phyloP scores from a whole-genome alignment of 1,140 invertebrate genomes.

The Drosophila varians region DNA sequence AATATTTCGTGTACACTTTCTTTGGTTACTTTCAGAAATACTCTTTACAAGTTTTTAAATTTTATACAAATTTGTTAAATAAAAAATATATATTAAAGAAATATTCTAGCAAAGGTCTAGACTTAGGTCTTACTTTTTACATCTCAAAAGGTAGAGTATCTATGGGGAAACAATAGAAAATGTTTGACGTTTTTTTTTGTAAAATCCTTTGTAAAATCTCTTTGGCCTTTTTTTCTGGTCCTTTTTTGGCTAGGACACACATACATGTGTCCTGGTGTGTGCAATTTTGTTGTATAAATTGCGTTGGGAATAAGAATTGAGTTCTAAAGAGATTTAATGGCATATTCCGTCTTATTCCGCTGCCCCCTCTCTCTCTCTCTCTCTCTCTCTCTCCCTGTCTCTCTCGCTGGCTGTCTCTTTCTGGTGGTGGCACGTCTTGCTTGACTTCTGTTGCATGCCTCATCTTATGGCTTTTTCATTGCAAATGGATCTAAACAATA shows the following conservation, averaged over 20 bases:
- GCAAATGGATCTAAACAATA: conserved; percentile 48
- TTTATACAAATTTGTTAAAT: too few species aligned
- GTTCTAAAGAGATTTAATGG: conserved; percentile 83
- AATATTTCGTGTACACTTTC: conserved; percentile 28
- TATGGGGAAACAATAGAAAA: not conserved
- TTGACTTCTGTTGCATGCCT: conserved; percentile 24
- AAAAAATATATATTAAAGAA: not conserved
- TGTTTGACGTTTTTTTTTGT: not conserved
- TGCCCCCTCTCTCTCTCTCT: conserved; percentile 17
- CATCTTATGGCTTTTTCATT: conserved; percentile 3
- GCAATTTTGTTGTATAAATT: conserved; percentile 81
- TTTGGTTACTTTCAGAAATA: conserved; percentile 25
- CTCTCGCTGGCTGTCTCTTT: conserved; percentile 5
- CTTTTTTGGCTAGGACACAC: not conserved
- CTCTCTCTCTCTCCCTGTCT: conserved; percentile 8
- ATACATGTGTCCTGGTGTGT: conserved; percentile 33
- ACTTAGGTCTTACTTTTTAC: not conserved
- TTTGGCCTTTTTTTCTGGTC: conserved; percentile 42
- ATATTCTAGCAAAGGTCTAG: too few species aligned
- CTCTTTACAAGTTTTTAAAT: conserved; percentile 3
- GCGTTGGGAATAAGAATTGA: conserved; percentile 82
- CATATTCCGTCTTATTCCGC: conserved; percentile 52
- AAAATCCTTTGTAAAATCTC: conserved; percentile 1
- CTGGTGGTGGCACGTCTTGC: conserved; percentile 22
- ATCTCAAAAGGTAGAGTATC: not conserved